These are phyloP conservation scores for Mionectes macconnelli DNA, from an alignment of 2,113 vertebrate species.

Conservation along the genomic window DNA sequence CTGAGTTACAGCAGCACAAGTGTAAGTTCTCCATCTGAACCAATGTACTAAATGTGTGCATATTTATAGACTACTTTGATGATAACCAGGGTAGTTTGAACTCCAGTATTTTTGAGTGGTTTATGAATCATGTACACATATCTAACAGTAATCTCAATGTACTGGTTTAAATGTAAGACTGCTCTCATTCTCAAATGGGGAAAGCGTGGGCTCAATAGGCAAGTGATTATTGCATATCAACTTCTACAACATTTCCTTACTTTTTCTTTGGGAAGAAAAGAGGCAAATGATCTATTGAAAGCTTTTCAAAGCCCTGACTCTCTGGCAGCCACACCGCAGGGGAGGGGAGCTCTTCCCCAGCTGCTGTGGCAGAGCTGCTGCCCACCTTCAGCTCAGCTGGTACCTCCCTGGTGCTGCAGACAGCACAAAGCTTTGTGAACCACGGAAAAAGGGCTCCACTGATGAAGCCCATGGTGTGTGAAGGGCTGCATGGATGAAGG, in stretches of 20 bases:
- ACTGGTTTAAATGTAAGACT: not conserved
- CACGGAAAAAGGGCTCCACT: not conserved
- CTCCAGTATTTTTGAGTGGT: not conserved
- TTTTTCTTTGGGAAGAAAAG: not conserved
- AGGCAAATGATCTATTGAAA: not conserved
- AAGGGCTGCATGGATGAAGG: no score
- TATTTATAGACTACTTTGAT: not conserved
- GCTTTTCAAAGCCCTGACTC: not conserved
- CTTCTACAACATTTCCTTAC: not conserved
- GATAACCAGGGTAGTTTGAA: not conserved
- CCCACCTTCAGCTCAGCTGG: not conserved
- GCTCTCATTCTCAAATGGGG: not conserved
- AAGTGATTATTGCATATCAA: not conserved
- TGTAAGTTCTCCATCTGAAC: not conserved
- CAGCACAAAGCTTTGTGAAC: not conserved
- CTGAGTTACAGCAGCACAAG: not conserved
- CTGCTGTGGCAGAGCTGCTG: not conserved
- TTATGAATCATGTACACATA: not conserved
- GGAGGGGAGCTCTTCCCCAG: not conserved
- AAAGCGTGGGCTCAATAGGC: not conserved
- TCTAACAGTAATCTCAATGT: not conserved
- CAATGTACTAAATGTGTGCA: not conserved
- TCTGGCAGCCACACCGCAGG: not conserved
- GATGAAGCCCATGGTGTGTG: rapidly evolving
- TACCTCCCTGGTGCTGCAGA: rapidly evolving